phyloP scores from a whole-genome alignment of 2,888 invertebrate species.

The Drosophila putrida region DNA sequence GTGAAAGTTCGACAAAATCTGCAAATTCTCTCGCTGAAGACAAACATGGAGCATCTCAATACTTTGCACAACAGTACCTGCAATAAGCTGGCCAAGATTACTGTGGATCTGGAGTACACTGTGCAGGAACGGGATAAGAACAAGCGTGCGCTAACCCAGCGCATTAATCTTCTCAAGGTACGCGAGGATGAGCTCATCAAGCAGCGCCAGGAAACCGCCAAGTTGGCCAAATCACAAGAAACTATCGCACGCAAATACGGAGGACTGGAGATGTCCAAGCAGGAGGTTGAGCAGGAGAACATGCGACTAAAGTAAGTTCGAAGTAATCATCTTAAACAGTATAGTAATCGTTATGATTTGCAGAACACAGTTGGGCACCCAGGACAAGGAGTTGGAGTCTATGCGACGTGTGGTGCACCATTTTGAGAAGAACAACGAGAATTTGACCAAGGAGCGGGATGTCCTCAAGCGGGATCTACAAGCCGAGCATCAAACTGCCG shows the following conservation, averaged over 20 bases:
- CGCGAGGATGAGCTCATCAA: conserved; percentile 85
- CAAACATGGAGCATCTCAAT: conserved; percentile 83
- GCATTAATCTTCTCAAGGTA: conserved; percentile 82
- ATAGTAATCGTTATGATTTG: background rate
- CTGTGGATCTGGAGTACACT: conserved; percentile 83
- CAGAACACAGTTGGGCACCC: conserved; percentile 80
- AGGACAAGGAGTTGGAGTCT: conserved; percentile 83
- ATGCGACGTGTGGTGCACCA: conserved; percentile 83
- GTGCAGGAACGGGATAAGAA: conserved; percentile 82
- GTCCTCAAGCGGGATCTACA: conserved; percentile 80
- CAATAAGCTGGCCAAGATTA: conserved; percentile 83
- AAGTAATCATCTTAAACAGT: background rate
- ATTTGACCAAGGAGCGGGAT: conserved; percentile 83
- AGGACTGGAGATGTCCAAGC: conserved; percentile 75
- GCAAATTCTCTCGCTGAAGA: conserved; percentile 83
- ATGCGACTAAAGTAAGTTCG: conserved; percentile 75
- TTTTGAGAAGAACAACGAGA: conserved; percentile 81
- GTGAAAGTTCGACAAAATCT: conserved; percentile 84
- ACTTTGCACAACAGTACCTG: conserved; percentile 81
- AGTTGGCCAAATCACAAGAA: conserved; percentile 83
- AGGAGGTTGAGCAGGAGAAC: conserved; percentile 79
- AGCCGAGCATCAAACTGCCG: conserved; percentile 67
- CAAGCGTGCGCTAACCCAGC: conserved; percentile 80
- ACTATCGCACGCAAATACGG: conserved; percentile 82
- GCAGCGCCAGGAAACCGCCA: conserved; percentile 81